Evolutionary conservation across 1,140 invertebrate genomes (phyloP).

Genomic region (Psix sp.): DNA sequence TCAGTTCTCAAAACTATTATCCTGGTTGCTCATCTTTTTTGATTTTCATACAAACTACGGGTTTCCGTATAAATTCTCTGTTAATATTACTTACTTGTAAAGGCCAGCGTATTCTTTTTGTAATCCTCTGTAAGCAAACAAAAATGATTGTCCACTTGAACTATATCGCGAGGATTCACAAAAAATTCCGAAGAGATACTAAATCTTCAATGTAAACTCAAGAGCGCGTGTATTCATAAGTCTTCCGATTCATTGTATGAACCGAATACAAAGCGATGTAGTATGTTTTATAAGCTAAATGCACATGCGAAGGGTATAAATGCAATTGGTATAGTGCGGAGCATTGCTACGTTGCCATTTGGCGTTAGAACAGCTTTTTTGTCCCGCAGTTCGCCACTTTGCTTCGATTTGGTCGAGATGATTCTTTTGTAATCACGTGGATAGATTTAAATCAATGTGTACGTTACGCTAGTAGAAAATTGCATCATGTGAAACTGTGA

Average conservation of each 20-base stretch:
- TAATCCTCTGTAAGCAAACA: too few species aligned
- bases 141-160: constrained; percentile 65
- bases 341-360: constrained; percentile 52
- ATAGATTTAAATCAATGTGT: constrained; percentile 48
- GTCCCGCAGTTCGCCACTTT: constrained; percentile 59
- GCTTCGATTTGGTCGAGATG: constrained; percentile 50
- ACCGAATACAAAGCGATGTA: constrained; percentile 42
- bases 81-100: too few species aligned
- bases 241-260: constrained; percentile 53
- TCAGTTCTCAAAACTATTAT: too few species aligned
- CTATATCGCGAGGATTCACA: constrained; percentile 27
- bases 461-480: constrained; percentile 25
- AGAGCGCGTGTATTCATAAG: constrained; percentile 61
- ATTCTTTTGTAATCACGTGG: constrained; percentile 55
- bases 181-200: constrained; percentile 55
- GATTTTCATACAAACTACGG: too few species aligned
- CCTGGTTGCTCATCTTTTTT: too few species aligned
- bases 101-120: too few species aligned
- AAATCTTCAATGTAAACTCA: constrained; percentile 65
- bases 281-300: constrained; percentile 62
- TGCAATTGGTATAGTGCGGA: constrained; percentile 47
- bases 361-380: constrained; percentile 51
- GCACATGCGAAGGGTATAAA: constrained; percentile 56
- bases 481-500: constrained; percentile 2
- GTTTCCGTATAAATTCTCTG: too few species aligned